These are phyloP conservation scores for Muschampia plurimacula DNA, from an alignment of 2,888 invertebrate genomes.

Conservation along the genomic window DNA sequence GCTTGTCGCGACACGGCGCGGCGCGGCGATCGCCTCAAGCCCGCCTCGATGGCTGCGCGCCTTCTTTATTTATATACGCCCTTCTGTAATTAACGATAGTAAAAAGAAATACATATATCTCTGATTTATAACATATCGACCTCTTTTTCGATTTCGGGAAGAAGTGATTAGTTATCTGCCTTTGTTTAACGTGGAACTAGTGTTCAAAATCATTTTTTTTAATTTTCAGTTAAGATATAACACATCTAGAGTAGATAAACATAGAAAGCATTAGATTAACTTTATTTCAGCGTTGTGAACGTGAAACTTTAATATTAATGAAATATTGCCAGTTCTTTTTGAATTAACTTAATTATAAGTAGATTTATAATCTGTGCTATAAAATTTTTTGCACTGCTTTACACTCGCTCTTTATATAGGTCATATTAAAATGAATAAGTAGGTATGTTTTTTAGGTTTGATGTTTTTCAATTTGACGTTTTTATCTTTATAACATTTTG, in stretches of 20 bases:
- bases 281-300: too few species aligned
- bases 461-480: too few species aligned
- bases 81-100: conserved; percentile 82
- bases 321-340: too few species aligned
- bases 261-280: not conserved
- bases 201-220: conserved; percentile 16
- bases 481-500: too few species aligned
- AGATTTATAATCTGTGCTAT: too few species aligned
- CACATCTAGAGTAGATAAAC: not conserved
- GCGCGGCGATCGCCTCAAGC: conserved; percentile 71
- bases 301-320: not conserved
- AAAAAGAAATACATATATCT: conserved; percentile 75
- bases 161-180: conserved; percentile 55
- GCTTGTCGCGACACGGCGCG: conserved; percentile 83
- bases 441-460: too few species aligned
- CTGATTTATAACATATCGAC: conserved; percentile 75
- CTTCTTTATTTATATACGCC: conserved; percentile 82
- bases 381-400: too few species aligned
- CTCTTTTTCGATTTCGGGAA: conserved; percentile 57
- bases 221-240: not conserved
- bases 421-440: too few species aligned
- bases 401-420: too few species aligned
- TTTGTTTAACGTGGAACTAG: conserved; percentile 47
- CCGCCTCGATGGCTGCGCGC: conserved; percentile 74
- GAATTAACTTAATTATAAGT: too few species aligned